Conservation (phyloP, 2,113 vertebrate genomes). For the Callocephalon fimbriatum region DNA sequence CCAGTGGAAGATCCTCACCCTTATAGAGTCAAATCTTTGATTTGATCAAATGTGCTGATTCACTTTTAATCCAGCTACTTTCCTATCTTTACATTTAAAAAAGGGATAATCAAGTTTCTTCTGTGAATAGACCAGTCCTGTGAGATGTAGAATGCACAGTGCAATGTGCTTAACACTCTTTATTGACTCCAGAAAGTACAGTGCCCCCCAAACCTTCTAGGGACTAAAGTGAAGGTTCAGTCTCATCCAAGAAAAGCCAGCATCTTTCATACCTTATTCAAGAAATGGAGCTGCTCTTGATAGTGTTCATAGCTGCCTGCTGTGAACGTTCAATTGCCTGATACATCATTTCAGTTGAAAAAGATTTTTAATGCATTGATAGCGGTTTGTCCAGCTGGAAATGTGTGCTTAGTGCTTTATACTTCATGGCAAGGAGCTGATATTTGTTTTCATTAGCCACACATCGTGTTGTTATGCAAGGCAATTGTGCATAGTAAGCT, state of each 20-base stretch:
- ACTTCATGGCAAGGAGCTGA: not conserved
- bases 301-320: not conserved
- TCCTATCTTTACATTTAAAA: not conserved
- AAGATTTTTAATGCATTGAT: not conserved
- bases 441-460: slow-evolving; percentile 16
- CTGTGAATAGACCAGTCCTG: rapidly evolving
- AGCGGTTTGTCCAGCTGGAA: slow-evolving; percentile 39
- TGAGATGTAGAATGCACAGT: rapidly evolving
- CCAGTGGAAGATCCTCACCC: not conserved
- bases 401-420: not conserved
- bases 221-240: not conserved
- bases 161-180: rapidly evolving
- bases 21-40: not conserved
- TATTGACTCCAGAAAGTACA: not conserved
- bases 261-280: not conserved
- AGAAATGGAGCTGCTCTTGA: not conserved
- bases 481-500: not conserved
- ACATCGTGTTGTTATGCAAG: not conserved
- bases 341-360: not conserved
- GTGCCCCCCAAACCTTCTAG: not conserved
- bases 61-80: not conserved
- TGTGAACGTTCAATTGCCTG: not conserved
- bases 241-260: not conserved
- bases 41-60: not conserved
- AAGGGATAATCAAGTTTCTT: not conserved